Percentiles rank a stretch among this genome's conserved stretches.
phyloP scores from a whole-genome alignment of 2,113 vertebrate species.

The Thunnus thynnus region DNA sequence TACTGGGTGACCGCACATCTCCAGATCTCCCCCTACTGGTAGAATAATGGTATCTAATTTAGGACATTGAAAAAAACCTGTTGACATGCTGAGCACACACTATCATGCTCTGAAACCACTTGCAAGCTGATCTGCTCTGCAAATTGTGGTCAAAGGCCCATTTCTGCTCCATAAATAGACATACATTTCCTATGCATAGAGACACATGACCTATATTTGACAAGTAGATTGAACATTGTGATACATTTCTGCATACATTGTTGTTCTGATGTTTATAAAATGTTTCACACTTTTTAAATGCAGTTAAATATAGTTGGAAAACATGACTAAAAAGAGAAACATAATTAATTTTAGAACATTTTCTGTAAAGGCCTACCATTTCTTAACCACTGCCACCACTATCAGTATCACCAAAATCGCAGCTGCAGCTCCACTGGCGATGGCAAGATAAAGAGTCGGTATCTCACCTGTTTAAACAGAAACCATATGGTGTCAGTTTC shows the following conservation, averaged over 20 bases:
- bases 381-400: constrained; percentile 45
- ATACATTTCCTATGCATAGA: background rate
- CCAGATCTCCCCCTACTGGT: constrained; percentile 34
- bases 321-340: no score
- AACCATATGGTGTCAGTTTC: background rate
- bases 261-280: no score
- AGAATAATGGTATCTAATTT: background rate
- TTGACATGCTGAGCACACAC: background rate
- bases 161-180: no score
- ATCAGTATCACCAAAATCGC: constrained; percentile 50
- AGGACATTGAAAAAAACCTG: background rate
- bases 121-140: background rate
- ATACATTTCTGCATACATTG: no score
- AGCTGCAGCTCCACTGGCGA: constrained; percentile 38
- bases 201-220: background rate
- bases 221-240: no score
- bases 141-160: no score
- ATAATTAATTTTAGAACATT: background rate
- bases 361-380: constrained; percentile 63
- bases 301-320: no score
- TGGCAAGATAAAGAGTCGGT: constrained; percentile 1
- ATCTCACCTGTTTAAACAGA: constrained; percentile 61
- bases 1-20: background rate
- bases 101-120: no score
- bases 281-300: no score